These are phyloP conservation scores for Neria commutata DNA, from an alignment of 2,888 invertebrate species.

Conservation along the genomic window DNA sequence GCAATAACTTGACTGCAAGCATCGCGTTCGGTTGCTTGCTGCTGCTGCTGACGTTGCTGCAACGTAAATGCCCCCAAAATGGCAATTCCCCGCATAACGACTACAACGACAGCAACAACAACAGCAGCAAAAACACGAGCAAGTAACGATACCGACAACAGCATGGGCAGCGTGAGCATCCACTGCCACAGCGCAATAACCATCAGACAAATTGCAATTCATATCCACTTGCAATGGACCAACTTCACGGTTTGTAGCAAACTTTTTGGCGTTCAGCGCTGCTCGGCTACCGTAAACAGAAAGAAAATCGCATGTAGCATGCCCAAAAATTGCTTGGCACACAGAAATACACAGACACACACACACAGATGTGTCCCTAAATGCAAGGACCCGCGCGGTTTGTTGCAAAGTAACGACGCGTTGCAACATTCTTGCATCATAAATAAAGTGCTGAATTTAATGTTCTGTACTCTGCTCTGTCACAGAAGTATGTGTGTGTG, in stretches of 20 bases:
- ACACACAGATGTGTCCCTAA: constrained; percentile 13
- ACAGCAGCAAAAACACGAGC: constrained; percentile 26
- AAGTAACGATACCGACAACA: constrained; percentile 39
- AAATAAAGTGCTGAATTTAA: constrained; percentile 4
- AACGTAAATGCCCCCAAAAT: constrained; percentile 31
- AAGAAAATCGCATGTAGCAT: constrained; percentile 47
- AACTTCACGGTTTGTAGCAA: too few species aligned
- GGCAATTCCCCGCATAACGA: constrained; percentile 28
- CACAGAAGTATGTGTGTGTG: too few species aligned
- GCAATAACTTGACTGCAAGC: neutral
- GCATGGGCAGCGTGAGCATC: constrained; percentile 25
- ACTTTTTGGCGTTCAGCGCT: constrained; percentile 17
- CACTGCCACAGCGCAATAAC: constrained; percentile 7
- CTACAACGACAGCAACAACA: constrained; percentile 21
- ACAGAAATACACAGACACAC: constrained; percentile 14
- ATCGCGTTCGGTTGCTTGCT: neutral
- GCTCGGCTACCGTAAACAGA: constrained; percentile 42
- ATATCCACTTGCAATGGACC: constrained; percentile 36
- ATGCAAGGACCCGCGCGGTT: neutral
- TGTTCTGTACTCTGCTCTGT: constrained; percentile 1
- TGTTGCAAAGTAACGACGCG: constrained; percentile 11
- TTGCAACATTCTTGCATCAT: constrained; percentile 40
- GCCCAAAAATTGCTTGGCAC: too few species aligned
- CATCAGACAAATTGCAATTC: constrained; percentile 48
- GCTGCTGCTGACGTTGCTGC: constrained; percentile 22